Conservation (phyloP, 2,797 vertebrate species). For the Pampus argenteus region DNA sequence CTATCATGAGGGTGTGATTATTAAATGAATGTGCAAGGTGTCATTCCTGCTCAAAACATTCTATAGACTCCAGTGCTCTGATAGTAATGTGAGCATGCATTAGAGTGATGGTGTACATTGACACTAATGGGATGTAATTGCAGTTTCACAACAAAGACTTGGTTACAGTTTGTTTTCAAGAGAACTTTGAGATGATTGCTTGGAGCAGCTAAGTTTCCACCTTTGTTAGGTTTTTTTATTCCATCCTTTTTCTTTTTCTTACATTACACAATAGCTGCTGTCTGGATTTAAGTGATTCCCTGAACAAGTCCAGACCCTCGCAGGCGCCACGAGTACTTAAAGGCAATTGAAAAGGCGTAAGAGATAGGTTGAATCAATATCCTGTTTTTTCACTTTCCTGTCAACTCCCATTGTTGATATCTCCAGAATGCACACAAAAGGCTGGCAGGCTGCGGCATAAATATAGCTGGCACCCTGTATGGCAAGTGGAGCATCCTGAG, state of each 20-base stretch:
- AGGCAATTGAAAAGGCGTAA: constrained; percentile 73
- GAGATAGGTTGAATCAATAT: constrained; percentile 79
- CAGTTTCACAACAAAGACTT: constrained; percentile 51
- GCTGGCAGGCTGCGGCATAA: constrained; percentile 60
- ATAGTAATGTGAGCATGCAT: constrained; percentile 10
- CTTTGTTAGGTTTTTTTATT: constrained; percentile 54
- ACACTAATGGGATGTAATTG: constrained; percentile 59
- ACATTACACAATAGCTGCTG: constrained; percentile 68
- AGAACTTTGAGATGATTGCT: constrained; percentile 49
- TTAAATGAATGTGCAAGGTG: neutral
- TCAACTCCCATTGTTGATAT: constrained; percentile 68
- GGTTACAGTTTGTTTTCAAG: constrained; percentile 30
- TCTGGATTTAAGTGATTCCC: constrained; percentile 66
- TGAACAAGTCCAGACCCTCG: constrained; percentile 69
- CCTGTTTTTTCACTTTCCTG: constrained; percentile 58
- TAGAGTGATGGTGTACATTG: constrained; percentile 19
- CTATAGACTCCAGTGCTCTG: constrained; percentile 22
- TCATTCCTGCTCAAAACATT: constrained; percentile 17
- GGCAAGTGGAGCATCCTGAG: constrained; percentile 62
- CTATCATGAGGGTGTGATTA: constrained; percentile 10
- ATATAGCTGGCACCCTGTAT: constrained; percentile 69
- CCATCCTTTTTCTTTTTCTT: constrained; percentile 52
- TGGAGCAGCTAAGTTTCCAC: constrained; percentile 56
- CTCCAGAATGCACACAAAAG: constrained; percentile 71
- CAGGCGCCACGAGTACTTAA: constrained; percentile 69